Base-by-base conservation (phyloP, 2,888 invertebrate genomes). In the Myopa tessellatipennis region DNA sequence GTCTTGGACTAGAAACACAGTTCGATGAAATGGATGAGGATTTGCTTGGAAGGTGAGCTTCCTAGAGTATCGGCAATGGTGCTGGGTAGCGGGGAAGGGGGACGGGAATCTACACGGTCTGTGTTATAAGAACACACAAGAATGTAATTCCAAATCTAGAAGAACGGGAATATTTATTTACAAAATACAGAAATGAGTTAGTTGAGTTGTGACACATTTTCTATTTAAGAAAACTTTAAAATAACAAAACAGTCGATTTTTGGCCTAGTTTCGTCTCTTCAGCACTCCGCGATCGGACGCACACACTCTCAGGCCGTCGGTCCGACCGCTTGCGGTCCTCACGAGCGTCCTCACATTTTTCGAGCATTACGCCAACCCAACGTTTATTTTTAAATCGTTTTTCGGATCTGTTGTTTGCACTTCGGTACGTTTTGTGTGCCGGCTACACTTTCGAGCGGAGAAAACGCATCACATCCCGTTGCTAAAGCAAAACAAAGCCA, bases 171-270 rank as follows among this genome's bases (percentile, higher is more conserved):
- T 63, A 10, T 8, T 26, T 14, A 34, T 45, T 45, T 45, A 45
- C 0, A 6, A 45, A 45, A 0, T 8, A 45, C 45, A 45, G 45
- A 45, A 45, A 45, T 45, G 45, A 45, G 6, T 55, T 65, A 45
- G 6, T 55, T 65, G 4, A 65, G 12, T 68, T 4, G 60, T 61
- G 60, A 77, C 75, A 77, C 71, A 75, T 75, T 75, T 75, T 73
- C 34, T 7, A 18, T 5, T 52, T 55, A 10, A n/a, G 8, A 73
- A 60, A 26, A 58, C 50, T 63, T 14, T 74, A 61, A 40, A 50
- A 73, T 61, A 14, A 26, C 58, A 69, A 72, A n/a, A 73, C 6
- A 34, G 61, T 67, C 40, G 60, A 40, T 58, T 75, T 52, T 75
- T 75, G 67, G 67, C 68, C 68, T 18, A 52, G n/a, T 67, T 58